A percentile compares a stretch with the other conserved stretches of the same genome.
Conservation (phyloP, 2,797 vertebrate genomes). For the Simalia tracyae region DNA sequence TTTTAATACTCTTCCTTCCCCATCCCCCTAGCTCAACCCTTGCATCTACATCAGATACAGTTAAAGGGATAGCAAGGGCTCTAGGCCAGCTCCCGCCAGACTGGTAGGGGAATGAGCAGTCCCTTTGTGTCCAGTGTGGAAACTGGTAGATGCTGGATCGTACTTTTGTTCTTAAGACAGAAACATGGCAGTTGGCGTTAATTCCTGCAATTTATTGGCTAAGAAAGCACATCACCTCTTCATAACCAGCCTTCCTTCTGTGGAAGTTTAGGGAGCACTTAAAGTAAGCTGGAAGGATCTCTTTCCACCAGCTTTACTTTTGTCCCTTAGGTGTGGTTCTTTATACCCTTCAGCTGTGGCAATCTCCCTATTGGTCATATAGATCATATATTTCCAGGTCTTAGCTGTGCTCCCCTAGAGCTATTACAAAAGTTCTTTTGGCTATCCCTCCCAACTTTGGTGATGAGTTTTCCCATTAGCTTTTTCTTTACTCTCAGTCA, state of each 20-base stretch:
- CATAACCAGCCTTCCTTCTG: constrained; percentile 12
- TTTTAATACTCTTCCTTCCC: constrained; percentile 64
- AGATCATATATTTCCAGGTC: background rate
- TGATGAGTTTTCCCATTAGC: background rate
- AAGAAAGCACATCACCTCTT: constrained; percentile 11
- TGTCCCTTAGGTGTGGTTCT: background rate
- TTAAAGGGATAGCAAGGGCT: constrained; percentile 75
- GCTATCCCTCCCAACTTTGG: background rate
- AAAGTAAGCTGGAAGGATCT: background rate
- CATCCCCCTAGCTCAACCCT: constrained; percentile 28
- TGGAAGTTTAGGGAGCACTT: background rate
- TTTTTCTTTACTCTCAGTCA: background rate
- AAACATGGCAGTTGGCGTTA: background rate
- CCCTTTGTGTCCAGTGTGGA: constrained; percentile 57
- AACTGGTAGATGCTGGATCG: background rate
- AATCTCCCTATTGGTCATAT: background rate
- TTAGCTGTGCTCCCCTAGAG: background rate
- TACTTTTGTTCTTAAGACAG: constrained; percentile 21
- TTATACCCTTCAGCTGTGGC: background rate
- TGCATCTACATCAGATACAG: constrained; percentile 80
- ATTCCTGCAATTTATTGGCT: background rate
- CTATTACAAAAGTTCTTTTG: background rate
- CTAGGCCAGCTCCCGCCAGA: constrained; percentile 42
- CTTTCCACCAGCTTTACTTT: background rate
- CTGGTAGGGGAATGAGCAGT: constrained; percentile 66